Conservation (phyloP, 2,797 vertebrate species). For the Anguilla anguilla region DNA sequence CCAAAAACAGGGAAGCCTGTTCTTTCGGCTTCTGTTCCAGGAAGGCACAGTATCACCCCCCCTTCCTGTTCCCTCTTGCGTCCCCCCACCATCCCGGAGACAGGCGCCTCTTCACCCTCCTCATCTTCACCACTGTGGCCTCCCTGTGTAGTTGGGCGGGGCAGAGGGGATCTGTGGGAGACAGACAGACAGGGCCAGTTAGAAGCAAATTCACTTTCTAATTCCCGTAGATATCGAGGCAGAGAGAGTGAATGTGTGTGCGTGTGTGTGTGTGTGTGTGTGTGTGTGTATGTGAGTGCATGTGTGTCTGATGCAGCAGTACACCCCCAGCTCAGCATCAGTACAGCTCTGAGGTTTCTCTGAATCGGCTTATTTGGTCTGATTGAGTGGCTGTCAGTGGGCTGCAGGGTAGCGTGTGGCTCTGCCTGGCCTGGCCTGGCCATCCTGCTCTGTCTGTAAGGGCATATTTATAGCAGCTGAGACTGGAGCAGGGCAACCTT, state of each 20-base stretch:
- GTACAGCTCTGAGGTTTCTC: background rate
- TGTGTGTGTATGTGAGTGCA: background rate
- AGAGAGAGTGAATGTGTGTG: background rate
- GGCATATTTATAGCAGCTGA: background rate
- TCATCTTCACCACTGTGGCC: conserved; percentile 88
- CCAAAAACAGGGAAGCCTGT: conserved; percentile 11
- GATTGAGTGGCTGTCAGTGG: background rate
- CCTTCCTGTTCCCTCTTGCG: background rate
- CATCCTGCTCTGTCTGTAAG: background rate
- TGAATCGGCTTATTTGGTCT: background rate
- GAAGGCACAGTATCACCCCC: background rate
- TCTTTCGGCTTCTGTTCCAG: background rate
- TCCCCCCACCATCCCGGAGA: conserved; percentile 28
- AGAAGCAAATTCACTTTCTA: background rate
- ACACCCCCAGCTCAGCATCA: background rate
- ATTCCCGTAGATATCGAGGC: background rate
- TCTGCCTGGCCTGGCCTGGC: background rate
- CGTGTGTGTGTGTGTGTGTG: background rate
- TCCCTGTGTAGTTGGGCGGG: conserved; percentile 93
- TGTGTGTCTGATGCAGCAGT: background rate
- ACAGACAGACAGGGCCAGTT: conserved; percentile 15
- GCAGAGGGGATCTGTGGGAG: conserved; percentile 89
- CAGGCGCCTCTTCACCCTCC: conserved; percentile 13
- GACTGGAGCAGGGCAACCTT: background rate
- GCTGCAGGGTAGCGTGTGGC: background rate